Evolutionary conservation across 2,797 vertebrate genomes (phyloP), one percentile per base, ranked within the genome.

Genomic region (Bucorvus abyssinicus): DNA sequence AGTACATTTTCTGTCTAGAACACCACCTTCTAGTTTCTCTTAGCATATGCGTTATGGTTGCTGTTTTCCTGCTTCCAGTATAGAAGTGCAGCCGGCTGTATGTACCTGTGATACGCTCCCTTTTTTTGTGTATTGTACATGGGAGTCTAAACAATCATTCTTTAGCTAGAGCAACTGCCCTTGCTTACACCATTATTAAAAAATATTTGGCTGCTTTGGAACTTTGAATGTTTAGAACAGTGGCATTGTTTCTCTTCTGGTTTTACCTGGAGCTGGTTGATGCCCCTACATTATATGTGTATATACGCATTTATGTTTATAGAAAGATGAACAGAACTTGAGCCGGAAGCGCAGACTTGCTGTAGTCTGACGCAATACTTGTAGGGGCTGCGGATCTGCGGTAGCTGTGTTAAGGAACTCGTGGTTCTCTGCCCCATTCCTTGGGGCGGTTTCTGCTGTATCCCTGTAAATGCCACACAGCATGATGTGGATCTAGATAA

Each of bases 1-100:
- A 71, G 65, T 95, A 83, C 74, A 44, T 97, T 97, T 96, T 96
- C 86, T 85, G 30, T 91, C 87, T 87, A 56, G 87, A 95, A 80
- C 85, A 83, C 93, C 91, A 76, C 44, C 53, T 91, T 90, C 61
- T 76, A 53, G 53, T 89, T 97, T 94, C 82, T 83, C 50, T 94
- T 87, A 90, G 27, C 93, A 65, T 74, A 68, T 96, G 87, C 30
- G n/a, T 45, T 86, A 70, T 64, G 68, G 55, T 86, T 84, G 42
- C 69, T 89, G 61, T 82, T 96, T 95, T 89, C 81, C 45, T 87
- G 2, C 40, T 80, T 84, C 42, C 57, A 56, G 52, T 73, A 11
- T 24, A 53, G 75, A 38, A 82, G 82, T 71, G 59, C 18, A 55
- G 38, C 38, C 4, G 44, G 17, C 45, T 85, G 40, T 71, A 32